Evolutionary conservation across 1,140 invertebrate genomes (phyloP), one percentile per base, ranked within the genome.

Genomic region (Sinella curviseta): DNA sequence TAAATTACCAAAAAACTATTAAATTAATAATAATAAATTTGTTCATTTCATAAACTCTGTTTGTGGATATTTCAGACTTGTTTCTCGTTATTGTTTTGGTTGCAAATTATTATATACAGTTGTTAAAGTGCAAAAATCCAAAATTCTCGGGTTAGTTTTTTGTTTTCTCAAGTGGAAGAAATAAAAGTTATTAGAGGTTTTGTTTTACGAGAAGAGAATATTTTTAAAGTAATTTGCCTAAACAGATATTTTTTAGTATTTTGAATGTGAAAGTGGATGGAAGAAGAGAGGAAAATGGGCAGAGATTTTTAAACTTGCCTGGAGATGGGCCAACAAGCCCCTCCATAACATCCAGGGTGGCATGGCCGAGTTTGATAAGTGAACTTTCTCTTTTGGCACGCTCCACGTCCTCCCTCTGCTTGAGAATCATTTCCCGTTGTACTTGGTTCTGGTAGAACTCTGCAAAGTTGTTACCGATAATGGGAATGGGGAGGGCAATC

Each of bases 401-500:
- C 88, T 97, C 96, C 82, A 98, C 90, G 65, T 95, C 95, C 89
- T 98, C 97, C 55, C 95, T 91, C 80, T 97, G 90, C 88, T 99
- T 99, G 77, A 98, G 91, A 80, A 97, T 96, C 89, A 99, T 99
- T 89, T 99, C 97, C 81, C 96, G 91, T 86, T 97, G 91, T 96
- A 98, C 88, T 65, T 65, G 57, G 24, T 98, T 98, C 91, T 98
- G 98, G 92, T 99, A 99, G 91, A 98, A 99, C 92, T 98, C 97
- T 90, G 96, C 96, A 91, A 98, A 98, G 92, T 98, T 98, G 92
- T 98, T 97, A 90, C 97, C 96, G 89, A 98, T 97, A 92, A 98
- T 97, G 88, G 95, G 95, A 93, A 99, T 98, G 90, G 97, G 97
- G 90, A 99, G 96, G 90, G 97, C 97, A 92, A 99, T 97, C 91